Conservation (phyloP, 2,113 vertebrate genomes). For the Podocnemis expansa region DNA sequence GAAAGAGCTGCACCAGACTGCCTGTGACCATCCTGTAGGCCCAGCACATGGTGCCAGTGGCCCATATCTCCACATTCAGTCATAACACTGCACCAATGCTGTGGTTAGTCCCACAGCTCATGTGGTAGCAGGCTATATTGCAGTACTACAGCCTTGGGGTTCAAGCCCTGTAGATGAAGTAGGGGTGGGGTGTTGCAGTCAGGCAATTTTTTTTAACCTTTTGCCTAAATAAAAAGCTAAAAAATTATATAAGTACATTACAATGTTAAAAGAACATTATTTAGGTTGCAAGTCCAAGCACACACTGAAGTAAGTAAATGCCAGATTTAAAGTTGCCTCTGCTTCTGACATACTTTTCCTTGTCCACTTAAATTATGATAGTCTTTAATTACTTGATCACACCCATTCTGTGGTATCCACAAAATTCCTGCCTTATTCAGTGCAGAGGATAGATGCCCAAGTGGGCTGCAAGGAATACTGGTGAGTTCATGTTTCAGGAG, state of each 20-base stretch:
- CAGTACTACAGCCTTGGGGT: not conserved
- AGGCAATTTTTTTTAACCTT: not conserved
- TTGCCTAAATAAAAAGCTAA: not conserved
- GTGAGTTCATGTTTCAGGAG: not conserved
- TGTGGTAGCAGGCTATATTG: not conserved
- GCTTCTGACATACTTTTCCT: not conserved
- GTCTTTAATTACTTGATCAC: not conserved
- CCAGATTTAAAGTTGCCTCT: not conserved
- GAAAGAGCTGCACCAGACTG: too few species aligned
- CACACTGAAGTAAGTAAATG: not conserved
- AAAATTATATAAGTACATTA: too few species aligned
- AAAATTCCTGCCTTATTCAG: not conserved
- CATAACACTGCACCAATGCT: too few species aligned
- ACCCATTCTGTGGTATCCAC: not conserved
- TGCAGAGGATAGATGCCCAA: not conserved
- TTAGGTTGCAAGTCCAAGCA: not conserved
- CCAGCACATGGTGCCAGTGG: not conserved
- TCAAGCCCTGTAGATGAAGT: not conserved
- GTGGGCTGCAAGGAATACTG: not conserved
- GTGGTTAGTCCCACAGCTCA: not conserved
- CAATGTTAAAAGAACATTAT: not conserved
- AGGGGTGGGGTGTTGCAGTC: not conserved
- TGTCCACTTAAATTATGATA: not conserved
- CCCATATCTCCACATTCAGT: not conserved
- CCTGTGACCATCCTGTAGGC: not conserved